Evolutionary conservation across 2,113 vertebrate genomes (phyloP).

Genomic region (Tautogolabrus adspersus): DNA sequence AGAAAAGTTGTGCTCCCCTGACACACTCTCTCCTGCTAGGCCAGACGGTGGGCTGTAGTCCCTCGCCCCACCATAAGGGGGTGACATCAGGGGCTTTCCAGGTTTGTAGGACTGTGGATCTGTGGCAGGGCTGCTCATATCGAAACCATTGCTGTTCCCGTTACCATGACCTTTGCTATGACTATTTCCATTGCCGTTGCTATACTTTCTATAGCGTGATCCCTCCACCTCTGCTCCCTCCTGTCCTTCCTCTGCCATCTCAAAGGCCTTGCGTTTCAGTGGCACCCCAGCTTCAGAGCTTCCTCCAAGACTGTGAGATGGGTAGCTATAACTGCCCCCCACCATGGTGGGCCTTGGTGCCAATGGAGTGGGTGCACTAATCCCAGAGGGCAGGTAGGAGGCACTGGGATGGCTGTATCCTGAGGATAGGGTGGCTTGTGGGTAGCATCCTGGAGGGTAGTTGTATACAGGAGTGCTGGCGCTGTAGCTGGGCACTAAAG

Average conservation of each 20-base stretch:
- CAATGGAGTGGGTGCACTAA: slow-evolving; percentile 88
- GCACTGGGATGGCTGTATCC: slow-evolving; percentile 87
- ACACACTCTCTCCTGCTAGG: slow-evolving; percentile 79
- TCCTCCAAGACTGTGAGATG: slow-evolving; percentile 75
- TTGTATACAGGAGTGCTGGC: slow-evolving; percentile 88
- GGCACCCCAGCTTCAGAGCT: slow-evolving; percentile 77
- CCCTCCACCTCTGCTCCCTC: slow-evolving; percentile 77
- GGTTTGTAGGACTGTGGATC: slow-evolving; percentile 84
- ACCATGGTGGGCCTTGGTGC: slow-evolving; percentile 81
- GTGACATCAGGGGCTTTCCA: slow-evolving; percentile 85
- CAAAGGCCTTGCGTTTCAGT: slow-evolving; percentile 91
- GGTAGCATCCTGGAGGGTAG: slow-evolving; percentile 86
- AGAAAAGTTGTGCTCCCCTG: slow-evolving; percentile 75
- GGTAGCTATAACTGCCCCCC: slow-evolving; percentile 85
- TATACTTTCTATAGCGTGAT: slow-evolving; percentile 89
- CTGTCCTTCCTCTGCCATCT: slow-evolving; percentile 80
- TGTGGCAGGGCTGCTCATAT: slow-evolving; percentile 57
- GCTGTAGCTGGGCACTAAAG: slow-evolving; percentile 87
- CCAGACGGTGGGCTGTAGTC: slow-evolving; percentile 85
- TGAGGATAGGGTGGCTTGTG: slow-evolving; percentile 80
- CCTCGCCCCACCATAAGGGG: slow-evolving; percentile 78
- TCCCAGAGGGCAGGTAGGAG: slow-evolving; percentile 87
- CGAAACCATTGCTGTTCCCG: slow-evolving; percentile 84
- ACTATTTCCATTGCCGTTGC: slow-evolving; percentile 84
- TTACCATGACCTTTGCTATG: slow-evolving; percentile 76